Conservation (phyloP, 2,888 invertebrate species). For the Scaptomyza polygonia region DNA sequence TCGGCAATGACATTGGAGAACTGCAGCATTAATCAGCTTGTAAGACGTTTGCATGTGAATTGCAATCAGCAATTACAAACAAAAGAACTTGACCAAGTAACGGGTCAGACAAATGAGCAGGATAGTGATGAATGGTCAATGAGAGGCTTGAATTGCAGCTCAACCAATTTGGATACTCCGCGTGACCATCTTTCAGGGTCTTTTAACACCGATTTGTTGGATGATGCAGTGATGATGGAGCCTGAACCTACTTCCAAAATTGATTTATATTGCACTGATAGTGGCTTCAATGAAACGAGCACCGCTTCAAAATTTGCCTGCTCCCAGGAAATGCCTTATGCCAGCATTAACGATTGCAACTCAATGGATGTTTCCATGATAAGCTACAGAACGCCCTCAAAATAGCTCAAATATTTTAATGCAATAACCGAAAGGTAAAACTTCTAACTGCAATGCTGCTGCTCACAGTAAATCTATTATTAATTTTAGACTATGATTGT, state of each 20-base stretch:
- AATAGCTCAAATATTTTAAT: conserved; percentile 17
- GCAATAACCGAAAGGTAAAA: conserved; percentile 41
- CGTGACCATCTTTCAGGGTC: conserved; percentile 82
- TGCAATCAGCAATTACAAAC: neutral
- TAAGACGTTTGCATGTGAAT: conserved; percentile 75
- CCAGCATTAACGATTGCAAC: conserved; percentile 11
- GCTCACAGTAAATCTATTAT: conserved; percentile 36
- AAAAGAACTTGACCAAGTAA: neutral
- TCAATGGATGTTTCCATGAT: conserved; percentile 68
- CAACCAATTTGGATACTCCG: conserved; percentile 81
- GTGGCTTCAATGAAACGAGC: conserved; percentile 83
- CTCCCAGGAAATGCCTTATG: conserved; percentile 58
- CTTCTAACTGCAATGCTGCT: conserved; percentile 37
- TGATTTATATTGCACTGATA: conserved; percentile 80
- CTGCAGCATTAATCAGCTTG: conserved; percentile 76
- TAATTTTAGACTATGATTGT: conserved; percentile 23
- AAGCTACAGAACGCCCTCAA: conserved; percentile 75
- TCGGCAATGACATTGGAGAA: conserved; percentile 67
- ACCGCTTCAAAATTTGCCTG: conserved; percentile 55
- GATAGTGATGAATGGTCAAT: conserved; percentile 75
- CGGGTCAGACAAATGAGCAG: conserved; percentile 15
- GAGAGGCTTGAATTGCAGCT: conserved; percentile 73
- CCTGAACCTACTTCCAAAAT: conserved; percentile 10
- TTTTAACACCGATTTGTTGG: conserved; percentile 74
- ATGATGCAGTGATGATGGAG: conserved; percentile 35